These are phyloP conservation scores for Halictus ligatus DNA, from an alignment of 2,888 invertebrate genomes.

Conservation along the genomic window DNA sequence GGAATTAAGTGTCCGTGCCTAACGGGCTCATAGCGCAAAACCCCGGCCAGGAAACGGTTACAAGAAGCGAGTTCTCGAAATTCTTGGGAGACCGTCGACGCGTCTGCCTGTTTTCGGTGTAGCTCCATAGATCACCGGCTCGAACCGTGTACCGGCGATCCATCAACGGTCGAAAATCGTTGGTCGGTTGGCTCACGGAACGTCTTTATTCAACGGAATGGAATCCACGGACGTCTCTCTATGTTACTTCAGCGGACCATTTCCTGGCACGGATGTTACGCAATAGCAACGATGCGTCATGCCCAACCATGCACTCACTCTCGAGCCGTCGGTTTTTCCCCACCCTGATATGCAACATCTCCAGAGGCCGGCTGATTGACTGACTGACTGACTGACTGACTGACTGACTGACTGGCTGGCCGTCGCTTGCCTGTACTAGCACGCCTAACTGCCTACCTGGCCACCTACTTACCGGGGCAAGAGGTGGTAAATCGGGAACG, in stretches of 20 bases:
- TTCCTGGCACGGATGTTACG: conserved; percentile 57
- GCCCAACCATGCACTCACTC: conserved; percentile 45
- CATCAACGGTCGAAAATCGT: not conserved
- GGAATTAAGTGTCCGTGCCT: too few relatives aligned
- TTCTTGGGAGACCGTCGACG: not conserved
- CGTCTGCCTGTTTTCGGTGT: not conserved
- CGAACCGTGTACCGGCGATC: not conserved
- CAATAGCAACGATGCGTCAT: conserved; percentile 51
- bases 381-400: conserved; percentile 13
- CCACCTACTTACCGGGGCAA: conserved; percentile 56
- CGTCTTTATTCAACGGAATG: conserved; percentile 34
- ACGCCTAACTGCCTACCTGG: conserved; percentile 51
- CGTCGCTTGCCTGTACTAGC: conserved; percentile 20
- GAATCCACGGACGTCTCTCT: conserved; percentile 34
- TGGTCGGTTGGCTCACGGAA: not conserved
- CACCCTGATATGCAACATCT: conserved; percentile 22
- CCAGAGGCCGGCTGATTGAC: conserved; percentile 14
- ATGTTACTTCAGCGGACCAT: conserved; percentile 53
- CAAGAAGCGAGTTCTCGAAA: not conserved
- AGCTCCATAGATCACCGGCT: not conserved
- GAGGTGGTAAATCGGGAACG: conserved; percentile 70
- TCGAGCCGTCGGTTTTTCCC: conserved; percentile 31
- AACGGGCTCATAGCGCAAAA: not conserved
- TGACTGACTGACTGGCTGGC: conserved; percentile 10
- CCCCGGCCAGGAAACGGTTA: not conserved